These are phyloP conservation scores for Aphelenchoides besseyi DNA, from an alignment of 1,140 invertebrate genomes.

Conservation along the genomic window DNA sequence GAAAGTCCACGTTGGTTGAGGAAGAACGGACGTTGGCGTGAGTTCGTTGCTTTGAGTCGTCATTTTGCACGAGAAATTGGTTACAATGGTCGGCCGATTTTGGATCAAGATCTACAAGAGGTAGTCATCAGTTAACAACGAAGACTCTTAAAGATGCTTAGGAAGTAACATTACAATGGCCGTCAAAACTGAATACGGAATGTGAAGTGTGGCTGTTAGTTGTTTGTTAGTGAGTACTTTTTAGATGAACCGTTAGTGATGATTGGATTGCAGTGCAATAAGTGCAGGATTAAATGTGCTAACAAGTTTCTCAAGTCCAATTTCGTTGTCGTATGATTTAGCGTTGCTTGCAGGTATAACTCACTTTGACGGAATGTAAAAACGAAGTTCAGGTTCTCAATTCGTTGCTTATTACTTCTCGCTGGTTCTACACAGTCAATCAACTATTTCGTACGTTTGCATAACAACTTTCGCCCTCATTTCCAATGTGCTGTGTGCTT, in stretches of 20 bases:
- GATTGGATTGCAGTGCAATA: neutral
- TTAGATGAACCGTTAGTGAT: neutral
- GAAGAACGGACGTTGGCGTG: neutral
- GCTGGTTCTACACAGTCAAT: neutral
- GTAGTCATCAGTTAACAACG: too few relatives aligned
- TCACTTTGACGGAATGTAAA: neutral
- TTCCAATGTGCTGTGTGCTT: neutral
- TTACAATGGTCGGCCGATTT: neutral
- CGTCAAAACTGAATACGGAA: too few relatives aligned
- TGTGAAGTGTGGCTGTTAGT: too few relatives aligned
- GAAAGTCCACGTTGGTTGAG: conserved; percentile 5
- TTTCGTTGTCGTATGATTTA: neutral
- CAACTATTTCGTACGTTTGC: neutral
- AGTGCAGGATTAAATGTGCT: neutral
- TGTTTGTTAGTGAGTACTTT: too few relatives aligned
- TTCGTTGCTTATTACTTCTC: neutral
- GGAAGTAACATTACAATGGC: too few relatives aligned
- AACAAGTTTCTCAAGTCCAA: neutral
- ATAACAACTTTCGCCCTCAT: neutral
- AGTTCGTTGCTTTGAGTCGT: neutral
- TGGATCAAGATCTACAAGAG: neutral
- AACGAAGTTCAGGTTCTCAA: neutral
- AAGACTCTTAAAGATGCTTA: neutral
- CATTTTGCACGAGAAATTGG: neutral
- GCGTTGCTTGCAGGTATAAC: neutral